Evolutionary conservation across 30 jellyfish, hydroid and myxozoan genomes (phyloP), one percentile per base, ranked within the genome.

Genomic region (Turritopsis rubra): DNA sequence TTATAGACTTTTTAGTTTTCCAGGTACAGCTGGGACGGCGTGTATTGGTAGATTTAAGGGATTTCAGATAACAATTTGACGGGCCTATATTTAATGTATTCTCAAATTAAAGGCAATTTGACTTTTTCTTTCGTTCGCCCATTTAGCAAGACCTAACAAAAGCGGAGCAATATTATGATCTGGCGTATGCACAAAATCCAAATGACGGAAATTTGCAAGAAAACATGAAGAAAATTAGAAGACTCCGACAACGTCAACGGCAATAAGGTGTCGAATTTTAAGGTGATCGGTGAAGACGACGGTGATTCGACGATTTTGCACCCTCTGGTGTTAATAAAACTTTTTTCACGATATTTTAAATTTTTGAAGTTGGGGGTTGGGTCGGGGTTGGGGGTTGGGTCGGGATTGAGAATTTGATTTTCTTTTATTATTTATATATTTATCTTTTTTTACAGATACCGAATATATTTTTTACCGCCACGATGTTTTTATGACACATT

Each of bases 141-240:
- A 1, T 31, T 3, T 21, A 80, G 81, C 52, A 28, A 4, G 53
- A 52, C 20, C 60, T 52, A 30, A 53, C 54, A 23, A 89, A 90
- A 28, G 91, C 97, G 8, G 75, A 79, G 28, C 81, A 75, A 60
- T 85, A 80, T 65, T 90, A 85, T 77, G 87, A 81, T 0, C 79
- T 28, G 66, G 87, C 81, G 8, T 1, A 80, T 21, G 81, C 21
- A 1, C 41, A 26, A 24, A 30, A 60, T 19, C 77, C 85, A 0
- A n/a, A 30, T 18, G 85, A 77, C 71, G 52, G 28, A 26, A 52
- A 24, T 26, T 21, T 65, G 18, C 26, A 3, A 21, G 81, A 80
- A 80, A 80, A 80, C 65, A 80, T 52, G 5, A 25, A 65, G 83
- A 77, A 30, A 8, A 30, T 77, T 1, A 18, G 0, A 29, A 53